Evolutionary conservation across 2,888 invertebrate species (phyloP), one percentile per base, ranked within the genome.

Genomic region (Dromius quadrimaculatus): DNA sequence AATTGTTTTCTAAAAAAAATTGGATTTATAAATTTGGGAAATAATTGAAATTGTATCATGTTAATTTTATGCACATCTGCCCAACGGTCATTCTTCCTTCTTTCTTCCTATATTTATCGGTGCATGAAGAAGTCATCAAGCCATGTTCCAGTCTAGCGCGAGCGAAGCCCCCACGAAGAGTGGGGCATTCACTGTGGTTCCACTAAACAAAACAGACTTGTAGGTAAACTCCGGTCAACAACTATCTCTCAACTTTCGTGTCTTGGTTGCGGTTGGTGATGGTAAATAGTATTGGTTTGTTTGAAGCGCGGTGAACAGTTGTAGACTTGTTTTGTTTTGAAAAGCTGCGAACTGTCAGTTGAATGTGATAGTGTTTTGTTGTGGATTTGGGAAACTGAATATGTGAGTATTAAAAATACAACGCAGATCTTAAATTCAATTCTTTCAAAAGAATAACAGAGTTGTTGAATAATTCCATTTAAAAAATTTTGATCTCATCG

Each of bases 221-320:
- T 17, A 36, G 36, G 65, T 65, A 50, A 62, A 65, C 65, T 59
- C 68, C 43, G 68, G 59, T 43, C 68, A 59, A 59, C 59, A 57
- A 68, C 66, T 68, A 68, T 68, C 68, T 68, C 59, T 59, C 47
- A 15, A 19, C n/a, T n/a, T 47, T 28, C 45, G 17, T 47, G 43
- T 47, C 4, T 9, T 47, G 20, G 19, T 47, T 34, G 28, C 19
- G 9, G n/a, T 38, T 4, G n/a, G 38, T n/a, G n/a, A 3, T 38
- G 38, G n/a, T n/a, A 59, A 36, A 23, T 17, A 47, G 47, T 20
- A n/a, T 11, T 47, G 9, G 11, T 8, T 59, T 59, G 19, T 59
- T 36, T 32, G 32, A 6, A 6, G 57, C 15, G 3, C 50, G 57
- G 43, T 13, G 15, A 19, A 43, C 36, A 6, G 36, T 59, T 8